phyloP scores from a whole-genome alignment of 2,888 invertebrate genomes.

The Tryphoninae sp. region DNA sequence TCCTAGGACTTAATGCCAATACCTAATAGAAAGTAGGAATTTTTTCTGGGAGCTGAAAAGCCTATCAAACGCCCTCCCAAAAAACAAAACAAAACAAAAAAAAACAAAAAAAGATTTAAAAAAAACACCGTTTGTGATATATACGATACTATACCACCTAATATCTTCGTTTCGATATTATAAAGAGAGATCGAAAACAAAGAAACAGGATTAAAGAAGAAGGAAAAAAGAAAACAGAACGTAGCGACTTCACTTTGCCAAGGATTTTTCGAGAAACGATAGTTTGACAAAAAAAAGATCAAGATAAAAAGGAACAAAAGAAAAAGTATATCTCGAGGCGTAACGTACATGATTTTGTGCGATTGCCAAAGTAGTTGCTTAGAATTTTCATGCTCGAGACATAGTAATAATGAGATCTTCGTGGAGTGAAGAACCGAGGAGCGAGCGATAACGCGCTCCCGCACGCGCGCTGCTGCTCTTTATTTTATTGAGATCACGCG shows the following conservation, averaged over 20 bases:
- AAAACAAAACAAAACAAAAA: conserved; percentile 19
- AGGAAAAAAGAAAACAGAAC: conserved; percentile 45
- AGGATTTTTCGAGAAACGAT: conserved; percentile 50
- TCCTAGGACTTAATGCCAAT: conserved; percentile 65
- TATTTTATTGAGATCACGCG: conserved; percentile 27
- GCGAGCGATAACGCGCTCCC: conserved; percentile 5
- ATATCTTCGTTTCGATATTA: conserved; percentile 63
- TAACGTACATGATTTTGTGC: conserved; percentile 54
- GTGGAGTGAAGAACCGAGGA: conserved; percentile 22
- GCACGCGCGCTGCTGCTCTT: conserved; percentile 23
- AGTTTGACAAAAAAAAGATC: conserved; percentile 49
- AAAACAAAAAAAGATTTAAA: conserved; percentile 53
- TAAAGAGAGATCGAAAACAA: conserved; percentile 39
- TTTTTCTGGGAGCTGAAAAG: conserved; percentile 53
- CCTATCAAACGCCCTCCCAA: conserved; percentile 43
- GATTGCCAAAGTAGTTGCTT: conserved; percentile 67
- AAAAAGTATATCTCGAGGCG: conserved; percentile 58
- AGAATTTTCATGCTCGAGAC: conserved; percentile 64
- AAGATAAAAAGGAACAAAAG: conserved; percentile 44
- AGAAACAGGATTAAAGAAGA: conserved; percentile 35
- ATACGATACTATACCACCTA: conserved; percentile 63
- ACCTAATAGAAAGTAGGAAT: conserved; percentile 62
- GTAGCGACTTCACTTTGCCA: conserved; percentile 55
- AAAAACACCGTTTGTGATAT: conserved; percentile 68
- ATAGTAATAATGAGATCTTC: conserved; percentile 44